phyloP scores from a whole-genome alignment of 2,113 vertebrate genomes.

The Phyllostomus hastatus region DNA sequence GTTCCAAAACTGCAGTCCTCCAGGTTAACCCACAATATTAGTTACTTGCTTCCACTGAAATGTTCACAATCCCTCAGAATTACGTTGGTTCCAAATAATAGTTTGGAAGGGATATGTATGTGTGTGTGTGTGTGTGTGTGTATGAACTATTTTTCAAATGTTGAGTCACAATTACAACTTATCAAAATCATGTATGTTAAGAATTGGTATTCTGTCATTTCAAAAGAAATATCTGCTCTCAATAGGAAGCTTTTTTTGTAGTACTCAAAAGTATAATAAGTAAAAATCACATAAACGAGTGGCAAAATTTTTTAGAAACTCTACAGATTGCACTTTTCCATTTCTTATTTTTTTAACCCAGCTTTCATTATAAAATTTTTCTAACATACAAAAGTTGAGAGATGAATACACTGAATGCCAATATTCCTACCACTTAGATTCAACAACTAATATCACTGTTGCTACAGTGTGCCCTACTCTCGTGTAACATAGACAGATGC shows the following conservation, averaged over 20 bases:
- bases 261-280: not conserved
- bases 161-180: not conserved
- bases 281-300: constrained; percentile 23
- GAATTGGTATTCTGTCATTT: not conserved
- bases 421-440: not conserved
- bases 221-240: not conserved
- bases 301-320: not conserved
- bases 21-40: not conserved
- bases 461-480: not conserved
- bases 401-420: not conserved
- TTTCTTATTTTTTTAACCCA: not conserved
- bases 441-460: not conserved
- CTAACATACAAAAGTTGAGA: not conserved
- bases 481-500: not conserved
- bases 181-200: not conserved
- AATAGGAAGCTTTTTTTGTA: not conserved
- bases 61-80: not conserved
- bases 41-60: not conserved
- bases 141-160: not conserved
- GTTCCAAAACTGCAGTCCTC: not conserved
- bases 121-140: not conserved
- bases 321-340: not conserved
- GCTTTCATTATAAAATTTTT: not conserved
- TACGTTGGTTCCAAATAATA: not conserved
- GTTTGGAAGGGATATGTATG: not conserved